Evolutionary conservation across 2,113 vertebrate species (phyloP).

Genomic region (Zingel zingel): DNA sequence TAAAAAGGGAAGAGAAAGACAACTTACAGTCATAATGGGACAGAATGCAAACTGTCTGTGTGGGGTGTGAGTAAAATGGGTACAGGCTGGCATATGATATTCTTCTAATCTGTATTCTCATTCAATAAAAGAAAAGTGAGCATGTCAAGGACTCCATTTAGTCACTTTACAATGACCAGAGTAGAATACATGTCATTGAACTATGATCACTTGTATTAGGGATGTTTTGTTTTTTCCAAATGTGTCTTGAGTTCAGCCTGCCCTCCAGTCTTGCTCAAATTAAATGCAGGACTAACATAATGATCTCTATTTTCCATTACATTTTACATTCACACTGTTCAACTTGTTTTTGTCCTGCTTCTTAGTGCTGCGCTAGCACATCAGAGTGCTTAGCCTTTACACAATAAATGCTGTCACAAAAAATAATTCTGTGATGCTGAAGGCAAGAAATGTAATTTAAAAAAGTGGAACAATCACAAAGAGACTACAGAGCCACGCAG

Average conservation of each 20-base stretch:
- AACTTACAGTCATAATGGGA: conserved; percentile 30
- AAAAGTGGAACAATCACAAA: conserved; percentile 66
- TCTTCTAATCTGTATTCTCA: neutral
- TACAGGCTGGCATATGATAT: neutral
- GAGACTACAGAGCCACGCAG: conserved; percentile 44
- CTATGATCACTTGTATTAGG: neutral
- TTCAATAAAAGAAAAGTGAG: conserved; percentile 11
- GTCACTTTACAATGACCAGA: conserved; percentile 17
- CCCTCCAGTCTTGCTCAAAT: neutral
- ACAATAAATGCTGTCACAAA: conserved; percentile 27
- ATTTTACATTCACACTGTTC: neutral
- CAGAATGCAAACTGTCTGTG: neutral
- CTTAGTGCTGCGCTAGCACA: conserved; percentile 6
- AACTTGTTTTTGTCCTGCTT: neutral
- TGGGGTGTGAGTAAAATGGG: neutral
- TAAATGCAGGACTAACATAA: conserved; percentile 11
- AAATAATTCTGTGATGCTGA: conserved; percentile 27
- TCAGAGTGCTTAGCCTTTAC: conserved; percentile 9
- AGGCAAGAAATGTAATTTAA: conserved; percentile 57
- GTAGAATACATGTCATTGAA: conserved; percentile 5
- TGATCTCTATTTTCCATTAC: conserved; percentile 5
- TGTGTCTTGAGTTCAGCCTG: neutral
- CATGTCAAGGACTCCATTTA: neutral
- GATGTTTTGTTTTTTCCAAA: neutral
- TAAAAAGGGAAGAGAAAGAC: conserved; percentile 36